Evolutionary conservation across 2,888 invertebrate genomes (phyloP), one percentile per base, ranked within the genome.

Genomic region (Bibio marci): DNA sequence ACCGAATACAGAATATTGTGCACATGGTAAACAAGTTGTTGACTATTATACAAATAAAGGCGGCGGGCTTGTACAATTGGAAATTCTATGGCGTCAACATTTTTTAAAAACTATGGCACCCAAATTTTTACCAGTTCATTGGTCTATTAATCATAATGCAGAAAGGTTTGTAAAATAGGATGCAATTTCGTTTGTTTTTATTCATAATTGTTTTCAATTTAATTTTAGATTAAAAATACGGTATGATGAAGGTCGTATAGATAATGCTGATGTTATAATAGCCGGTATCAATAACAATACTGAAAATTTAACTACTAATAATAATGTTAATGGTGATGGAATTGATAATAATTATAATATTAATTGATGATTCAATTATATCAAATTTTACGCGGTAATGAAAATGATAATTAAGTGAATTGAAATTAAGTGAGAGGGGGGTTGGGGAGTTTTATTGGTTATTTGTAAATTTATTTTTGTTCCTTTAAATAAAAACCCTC

Each of bases 91-190:
- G 85, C 61, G 86, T 10, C 64, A 75, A 47, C 80, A 85, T 55
- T 87, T 87, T 56, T 51, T 87, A 3, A 53, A 62, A 1, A 65
- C 67, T 2, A 85, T 86, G 85, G 55, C 69, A 37, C 86, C 86
- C 0, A 59, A 66, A 44, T 69, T 64, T 58, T 62, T 87, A 56
- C 86, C 86, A 1, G 58, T 66, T 2, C 59, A 78, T 37, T 87
- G 87, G 87, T 82, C 82, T 19, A 63, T 81, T 17, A 71, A 69
- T 48, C 79, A 80, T 55, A 75, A 74, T 53, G 71, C 73, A 47
- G 67, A 79, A 51, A 69, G 75, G 68, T 67, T n/a, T n/a, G n/a
- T n/a, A n/a, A n/a, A n/a, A n/a, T n/a, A n/a, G n/a, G n/a, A n/a
- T n/a, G n/a, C n/a, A 54, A 41, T 49, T 44, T 14, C 52, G 10